Conservation (phyloP, 2,113 vertebrate species). For the Ifrita kowaldi region DNA sequence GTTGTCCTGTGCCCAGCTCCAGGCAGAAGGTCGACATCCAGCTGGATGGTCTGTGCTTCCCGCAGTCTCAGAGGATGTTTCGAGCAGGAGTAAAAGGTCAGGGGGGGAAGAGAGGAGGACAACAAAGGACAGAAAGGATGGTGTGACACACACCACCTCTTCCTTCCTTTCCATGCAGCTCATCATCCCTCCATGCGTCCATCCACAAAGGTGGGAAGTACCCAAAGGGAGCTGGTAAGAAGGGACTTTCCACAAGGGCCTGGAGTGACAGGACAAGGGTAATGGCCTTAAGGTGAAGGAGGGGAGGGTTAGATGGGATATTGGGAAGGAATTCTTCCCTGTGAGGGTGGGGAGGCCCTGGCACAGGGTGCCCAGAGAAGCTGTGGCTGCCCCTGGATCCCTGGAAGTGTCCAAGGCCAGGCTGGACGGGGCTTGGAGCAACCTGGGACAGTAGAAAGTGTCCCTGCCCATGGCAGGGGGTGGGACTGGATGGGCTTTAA, state of each 20-base stretch:
- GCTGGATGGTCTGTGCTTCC: neutral
- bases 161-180: neutral
- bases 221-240: neutral
- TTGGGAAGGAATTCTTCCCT: neutral
- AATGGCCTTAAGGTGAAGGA: neutral
- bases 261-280: neutral
- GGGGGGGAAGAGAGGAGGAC: neutral
- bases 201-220: neutral
- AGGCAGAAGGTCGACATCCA: neutral
- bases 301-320: no score
- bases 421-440: rapidly evolving
- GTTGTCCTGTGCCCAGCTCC: neutral
- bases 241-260: neutral
- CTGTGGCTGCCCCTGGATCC: neutral
- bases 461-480: neutral
- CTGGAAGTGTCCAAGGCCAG: neutral
- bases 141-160: neutral
- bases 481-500: rapidly evolving
- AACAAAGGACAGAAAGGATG: neutral
- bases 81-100: neutral
- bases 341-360: rapidly evolving
- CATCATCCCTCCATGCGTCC: neutral
- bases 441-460: rapidly evolving
- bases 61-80: neutral
- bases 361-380: neutral